Percentiles rank a stretch among this genome's conserved stretches.
These are phyloP conservation scores for Drosophila varians DNA, from an alignment of 1,140 invertebrate genomes.

Conservation along the genomic window DNA sequence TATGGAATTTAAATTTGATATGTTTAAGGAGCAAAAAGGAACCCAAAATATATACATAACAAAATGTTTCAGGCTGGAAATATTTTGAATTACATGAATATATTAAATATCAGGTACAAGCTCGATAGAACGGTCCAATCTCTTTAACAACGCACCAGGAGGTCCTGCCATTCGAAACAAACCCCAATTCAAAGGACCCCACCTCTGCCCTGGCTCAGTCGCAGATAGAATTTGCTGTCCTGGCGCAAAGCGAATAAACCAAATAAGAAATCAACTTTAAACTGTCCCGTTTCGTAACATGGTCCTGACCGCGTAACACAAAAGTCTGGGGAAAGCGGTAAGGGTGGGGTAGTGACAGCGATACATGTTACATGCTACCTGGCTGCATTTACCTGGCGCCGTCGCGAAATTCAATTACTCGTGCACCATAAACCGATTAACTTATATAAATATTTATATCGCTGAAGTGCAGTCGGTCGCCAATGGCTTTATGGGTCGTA, in stretches of 20 bases:
- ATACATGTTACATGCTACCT: conserved; percentile 35
- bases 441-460: conserved; percentile 82
- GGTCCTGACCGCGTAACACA: conserved; percentile 8
- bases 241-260: conserved; percentile 14
- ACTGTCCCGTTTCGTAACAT: conserved; percentile 16
- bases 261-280: conserved; percentile 46
- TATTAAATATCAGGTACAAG: too few species aligned
- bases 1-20: conserved; percentile 5
- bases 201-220: too few species aligned
- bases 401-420: conserved; percentile 75
- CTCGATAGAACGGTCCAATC: too few species aligned
- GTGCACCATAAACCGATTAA: conserved; percentile 80
- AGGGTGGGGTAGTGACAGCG: background rate
- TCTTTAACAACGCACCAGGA: background rate
- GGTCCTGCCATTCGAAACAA: background rate
- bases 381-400: conserved; percentile 50
- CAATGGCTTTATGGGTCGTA: conserved; percentile 53
- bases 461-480: conserved; percentile 63
- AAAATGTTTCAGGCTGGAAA: too few species aligned
- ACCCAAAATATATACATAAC: too few species aligned
- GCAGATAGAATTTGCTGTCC: background rate
- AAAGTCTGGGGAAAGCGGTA: background rate
- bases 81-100: too few species aligned
- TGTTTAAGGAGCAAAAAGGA: background rate
- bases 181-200: background rate